These are phyloP conservation scores for Varanus komodoensis DNA, from an alignment of 2,113 vertebrate species.

Conservation along the genomic window DNA sequence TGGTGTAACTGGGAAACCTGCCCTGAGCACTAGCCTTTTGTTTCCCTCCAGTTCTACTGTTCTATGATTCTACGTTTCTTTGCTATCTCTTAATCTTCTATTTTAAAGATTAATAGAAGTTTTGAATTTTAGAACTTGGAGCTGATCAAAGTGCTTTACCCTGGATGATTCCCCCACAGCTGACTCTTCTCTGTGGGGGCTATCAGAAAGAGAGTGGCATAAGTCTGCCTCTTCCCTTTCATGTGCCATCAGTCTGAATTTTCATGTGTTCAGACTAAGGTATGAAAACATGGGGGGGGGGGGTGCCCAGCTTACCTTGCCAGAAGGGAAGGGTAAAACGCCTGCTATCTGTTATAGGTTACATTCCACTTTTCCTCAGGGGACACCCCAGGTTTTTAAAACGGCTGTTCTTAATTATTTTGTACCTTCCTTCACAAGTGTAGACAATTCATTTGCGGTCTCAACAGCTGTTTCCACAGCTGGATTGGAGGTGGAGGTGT, in stretches of 20 bases:
- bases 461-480: neutral
- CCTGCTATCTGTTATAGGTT: too few relatives aligned
- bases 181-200: neutral
- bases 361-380: neutral
- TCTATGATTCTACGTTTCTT: too few relatives aligned
- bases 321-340: neutral
- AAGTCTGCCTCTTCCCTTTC: neutral
- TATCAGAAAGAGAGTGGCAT: neutral
- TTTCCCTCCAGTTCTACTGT: too few relatives aligned
- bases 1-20: too few relatives aligned
- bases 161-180: neutral
- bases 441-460: too few relatives aligned
- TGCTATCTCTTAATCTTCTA: too few relatives aligned
- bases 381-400: neutral
- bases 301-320: too few relatives aligned
- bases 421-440: neutral
- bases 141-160: neutral
- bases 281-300: neutral
- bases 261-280: neutral
- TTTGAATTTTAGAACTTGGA: conserved; percentile 1
- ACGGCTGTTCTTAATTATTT: neutral
- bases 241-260: neutral
- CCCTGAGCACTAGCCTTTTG: too few relatives aligned
- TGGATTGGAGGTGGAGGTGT: neutral
- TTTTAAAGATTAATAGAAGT: neutral